Evolutionary conservation across 2,888 invertebrate genomes (phyloP).

Genomic region (Aphodius sticticus): DNA sequence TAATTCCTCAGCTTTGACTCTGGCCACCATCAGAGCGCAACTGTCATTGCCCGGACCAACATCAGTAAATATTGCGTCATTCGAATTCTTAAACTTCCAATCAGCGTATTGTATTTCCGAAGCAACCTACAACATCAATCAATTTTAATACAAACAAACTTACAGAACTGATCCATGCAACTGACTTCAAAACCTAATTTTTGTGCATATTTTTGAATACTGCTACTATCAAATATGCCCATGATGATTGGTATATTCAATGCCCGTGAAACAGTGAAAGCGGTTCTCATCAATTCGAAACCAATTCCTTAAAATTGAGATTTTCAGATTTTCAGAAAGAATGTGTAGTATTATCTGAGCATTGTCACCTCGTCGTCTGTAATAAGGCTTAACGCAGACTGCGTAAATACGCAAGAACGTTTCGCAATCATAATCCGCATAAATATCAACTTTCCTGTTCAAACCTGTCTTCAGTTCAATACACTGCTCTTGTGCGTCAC

Average conservation of each 20-base stretch:
- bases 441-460: slow-evolving; percentile 54
- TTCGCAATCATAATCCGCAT: slow-evolving; percentile 51
- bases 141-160: neutral
- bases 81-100: slow-evolving; percentile 53
- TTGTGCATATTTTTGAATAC: slow-evolving; percentile 51
- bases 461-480: slow-evolving; percentile 49
- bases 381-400: slow-evolving; percentile 52
- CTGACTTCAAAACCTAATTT: slow-evolving; percentile 52
- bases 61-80: slow-evolving; percentile 60
- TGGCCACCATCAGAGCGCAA: slow-evolving; percentile 56
- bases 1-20: slow-evolving; percentile 45
- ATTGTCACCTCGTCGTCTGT: slow-evolving; percentile 48
- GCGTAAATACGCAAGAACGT: slow-evolving; percentile 51
- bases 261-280: slow-evolving; percentile 53
- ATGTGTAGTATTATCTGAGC: neutral
- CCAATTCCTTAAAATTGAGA: slow-evolving; percentile 46
- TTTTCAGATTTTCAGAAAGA: neutral
- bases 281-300: slow-evolving; percentile 48
- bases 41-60: slow-evolving; percentile 64
- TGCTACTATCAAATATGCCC: slow-evolving; percentile 51
- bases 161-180: neutral
- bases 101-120: slow-evolving; percentile 59
- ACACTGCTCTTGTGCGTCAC: slow-evolving; percentile 52
- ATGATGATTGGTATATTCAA: slow-evolving; percentile 51
- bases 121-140: slow-evolving; percentile 41